Percentiles rank a stretch among this genome's conserved stretches.
Conservation (phyloP, 2,113 vertebrate genomes). For the Pollachius pollachius region DNA sequence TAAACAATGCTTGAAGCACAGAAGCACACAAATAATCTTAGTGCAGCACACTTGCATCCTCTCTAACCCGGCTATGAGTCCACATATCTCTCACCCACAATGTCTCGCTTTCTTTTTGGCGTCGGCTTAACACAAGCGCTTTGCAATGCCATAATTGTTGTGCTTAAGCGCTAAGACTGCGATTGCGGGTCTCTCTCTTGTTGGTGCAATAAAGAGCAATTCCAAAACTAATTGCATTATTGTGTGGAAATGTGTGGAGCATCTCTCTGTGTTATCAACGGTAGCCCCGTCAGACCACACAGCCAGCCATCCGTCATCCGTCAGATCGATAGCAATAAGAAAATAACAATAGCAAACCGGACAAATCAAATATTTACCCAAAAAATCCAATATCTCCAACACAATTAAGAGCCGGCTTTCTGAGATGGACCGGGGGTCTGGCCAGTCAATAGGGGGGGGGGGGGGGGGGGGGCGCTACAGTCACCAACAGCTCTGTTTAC, state of each 20-base stretch:
- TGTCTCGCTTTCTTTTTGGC: too few relatives aligned
- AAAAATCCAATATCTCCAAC: slow-evolving; percentile 5
- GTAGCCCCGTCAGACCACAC: slow-evolving; percentile 20
- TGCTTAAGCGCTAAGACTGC: neutral
- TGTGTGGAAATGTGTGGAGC: slow-evolving; percentile 2
- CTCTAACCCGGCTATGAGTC: neutral
- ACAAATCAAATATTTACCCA: slow-evolving; percentile 19
- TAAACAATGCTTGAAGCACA: slow-evolving; percentile 24
- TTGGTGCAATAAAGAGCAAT: slow-evolving; percentile 19
- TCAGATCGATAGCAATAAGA: slow-evolving; percentile 21
- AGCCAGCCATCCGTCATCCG: slow-evolving; percentile 25
- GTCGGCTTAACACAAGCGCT: neutral
- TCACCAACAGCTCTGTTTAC: slow-evolving; percentile 18
- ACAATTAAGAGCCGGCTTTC: slow-evolving; percentile 24
- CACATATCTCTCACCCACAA: too few relatives aligned
- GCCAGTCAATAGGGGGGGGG: neutral
- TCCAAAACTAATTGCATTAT: slow-evolving; percentile 20
- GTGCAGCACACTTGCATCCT: neutral
- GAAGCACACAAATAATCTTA: neutral
- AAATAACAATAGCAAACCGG: slow-evolving; percentile 23
- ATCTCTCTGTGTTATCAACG: slow-evolving; percentile 6
- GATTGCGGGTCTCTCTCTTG: slow-evolving; percentile 4
- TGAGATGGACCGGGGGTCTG: neutral
- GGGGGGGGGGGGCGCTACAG: slow-evolving; percentile 11
- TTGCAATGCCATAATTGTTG: slow-evolving; percentile 16